These are phyloP conservation scores for Cydia fagiglandana DNA, from an alignment of 1,140 invertebrate species.

Conservation along the genomic window DNA sequence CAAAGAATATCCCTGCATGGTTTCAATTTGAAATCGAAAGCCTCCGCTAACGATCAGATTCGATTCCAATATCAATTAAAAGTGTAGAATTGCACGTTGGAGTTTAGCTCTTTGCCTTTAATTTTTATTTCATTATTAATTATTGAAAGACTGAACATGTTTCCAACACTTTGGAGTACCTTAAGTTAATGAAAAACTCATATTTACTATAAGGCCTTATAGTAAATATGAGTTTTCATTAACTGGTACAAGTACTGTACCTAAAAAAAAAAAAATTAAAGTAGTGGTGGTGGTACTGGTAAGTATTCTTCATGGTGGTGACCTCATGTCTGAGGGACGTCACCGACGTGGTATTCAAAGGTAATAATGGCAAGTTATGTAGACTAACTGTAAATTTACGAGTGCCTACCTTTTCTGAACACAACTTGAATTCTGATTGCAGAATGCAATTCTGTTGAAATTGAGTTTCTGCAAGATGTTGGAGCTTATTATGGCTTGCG, in stretches of 20 bases:
- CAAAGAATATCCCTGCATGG: not conserved
- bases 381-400: no score
- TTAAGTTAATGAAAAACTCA: no score
- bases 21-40: not conserved
- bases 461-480: not conserved
- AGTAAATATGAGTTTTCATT: not conserved
- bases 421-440: not conserved
- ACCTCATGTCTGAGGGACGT: no score
- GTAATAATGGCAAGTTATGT: no score
- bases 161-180: not conserved
- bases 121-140: not conserved
- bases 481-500: not conserved
- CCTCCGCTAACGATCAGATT: not conserved
- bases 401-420: not conserved
- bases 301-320: no score
- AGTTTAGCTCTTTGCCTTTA: not conserved
- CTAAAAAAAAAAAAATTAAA: no score
- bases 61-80: conserved; percentile 9
- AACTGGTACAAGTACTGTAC: no score
- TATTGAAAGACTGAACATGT: not conserved
- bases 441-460: not conserved
- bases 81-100: not conserved
- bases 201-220: no score
- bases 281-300: no score
- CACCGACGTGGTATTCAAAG: no score